These are phyloP conservation scores for Mobula birostris DNA, from an alignment of 2,113 vertebrate species.

Conservation along the genomic window DNA sequence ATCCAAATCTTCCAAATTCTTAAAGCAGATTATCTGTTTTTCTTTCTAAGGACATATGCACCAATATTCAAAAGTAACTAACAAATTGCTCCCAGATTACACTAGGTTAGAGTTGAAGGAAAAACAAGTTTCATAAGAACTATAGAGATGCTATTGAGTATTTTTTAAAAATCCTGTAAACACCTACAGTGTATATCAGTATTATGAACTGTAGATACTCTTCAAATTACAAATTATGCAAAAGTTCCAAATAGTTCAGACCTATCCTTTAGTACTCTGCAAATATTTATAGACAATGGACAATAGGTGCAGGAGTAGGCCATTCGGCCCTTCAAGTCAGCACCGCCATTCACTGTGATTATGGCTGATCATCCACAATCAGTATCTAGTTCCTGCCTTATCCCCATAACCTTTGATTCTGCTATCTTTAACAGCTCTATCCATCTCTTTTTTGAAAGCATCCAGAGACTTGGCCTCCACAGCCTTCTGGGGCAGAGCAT, in stretches of 20 bases:
- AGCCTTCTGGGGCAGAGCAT: no score
- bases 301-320: not conserved
- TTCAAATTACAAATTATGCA: not conserved
- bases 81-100: not conserved
- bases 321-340: no score
- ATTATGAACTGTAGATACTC: not conserved
- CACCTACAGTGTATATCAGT: not conserved
- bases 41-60: not conserved
- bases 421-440: no score
- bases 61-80: not conserved
- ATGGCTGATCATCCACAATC: no score
- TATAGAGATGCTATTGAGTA: not conserved
- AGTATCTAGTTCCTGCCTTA: no score
- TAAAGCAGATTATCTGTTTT: not conserved
- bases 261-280: not conserved
- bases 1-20: not conserved
- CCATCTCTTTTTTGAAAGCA: no score
- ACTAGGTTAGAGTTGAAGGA: not conserved
- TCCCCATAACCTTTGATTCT: no score
- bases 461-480: no score
- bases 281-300: not conserved
- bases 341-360: no score
- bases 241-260: not conserved
- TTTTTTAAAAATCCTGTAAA: not conserved
- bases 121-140: not conserved